phyloP scores from a whole-genome alignment of 2,888 invertebrate genomes.

The Sesamia inferens region DNA sequence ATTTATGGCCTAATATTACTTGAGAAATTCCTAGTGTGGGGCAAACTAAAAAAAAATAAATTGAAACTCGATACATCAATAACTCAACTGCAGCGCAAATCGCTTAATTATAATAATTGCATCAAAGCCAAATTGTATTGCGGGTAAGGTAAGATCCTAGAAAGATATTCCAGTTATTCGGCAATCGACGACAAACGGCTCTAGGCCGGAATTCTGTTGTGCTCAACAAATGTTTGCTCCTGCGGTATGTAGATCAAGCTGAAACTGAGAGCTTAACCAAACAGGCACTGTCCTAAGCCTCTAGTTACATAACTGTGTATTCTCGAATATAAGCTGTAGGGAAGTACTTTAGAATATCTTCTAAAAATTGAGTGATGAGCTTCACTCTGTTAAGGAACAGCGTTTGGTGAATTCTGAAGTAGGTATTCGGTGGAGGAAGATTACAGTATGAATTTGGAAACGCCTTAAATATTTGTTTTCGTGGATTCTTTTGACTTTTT shows the following conservation, averaged over 20 bases:
- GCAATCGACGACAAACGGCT: slow-evolving; percentile 71
- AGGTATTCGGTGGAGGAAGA: neutral
- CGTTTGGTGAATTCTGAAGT: slow-evolving; percentile 11
- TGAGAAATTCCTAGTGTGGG: too few relatives aligned
- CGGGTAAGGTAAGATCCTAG: slow-evolving; percentile 36
- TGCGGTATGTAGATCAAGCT: slow-evolving; percentile 69
- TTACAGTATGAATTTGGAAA: neutral
- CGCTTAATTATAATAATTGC: slow-evolving; percentile 15
- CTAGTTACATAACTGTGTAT: slow-evolving; percentile 37
- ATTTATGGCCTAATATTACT: too few relatives aligned
- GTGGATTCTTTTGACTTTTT: too few relatives aligned
- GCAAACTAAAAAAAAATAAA: too few relatives aligned
- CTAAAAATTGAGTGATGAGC: slow-evolving; percentile 6
- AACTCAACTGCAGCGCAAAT: neutral
- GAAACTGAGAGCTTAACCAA: slow-evolving; percentile 60
- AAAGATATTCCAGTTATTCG: slow-evolving; percentile 79
- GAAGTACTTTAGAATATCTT: slow-evolving; percentile 29
- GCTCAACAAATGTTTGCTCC: slow-evolving; percentile 70
- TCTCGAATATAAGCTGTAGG: slow-evolving; percentile 28
- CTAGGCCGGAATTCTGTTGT: slow-evolving; percentile 71
- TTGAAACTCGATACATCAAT: neutral
- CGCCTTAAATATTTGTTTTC: neutral
- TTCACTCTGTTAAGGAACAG: slow-evolving; percentile 8
- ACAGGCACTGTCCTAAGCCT: slow-evolving; percentile 56
- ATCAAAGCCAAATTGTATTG: slow-evolving; percentile 18